Evolutionary conservation across 2,113 vertebrate species (phyloP).

Genomic region (Pterocles burchelli): DNA sequence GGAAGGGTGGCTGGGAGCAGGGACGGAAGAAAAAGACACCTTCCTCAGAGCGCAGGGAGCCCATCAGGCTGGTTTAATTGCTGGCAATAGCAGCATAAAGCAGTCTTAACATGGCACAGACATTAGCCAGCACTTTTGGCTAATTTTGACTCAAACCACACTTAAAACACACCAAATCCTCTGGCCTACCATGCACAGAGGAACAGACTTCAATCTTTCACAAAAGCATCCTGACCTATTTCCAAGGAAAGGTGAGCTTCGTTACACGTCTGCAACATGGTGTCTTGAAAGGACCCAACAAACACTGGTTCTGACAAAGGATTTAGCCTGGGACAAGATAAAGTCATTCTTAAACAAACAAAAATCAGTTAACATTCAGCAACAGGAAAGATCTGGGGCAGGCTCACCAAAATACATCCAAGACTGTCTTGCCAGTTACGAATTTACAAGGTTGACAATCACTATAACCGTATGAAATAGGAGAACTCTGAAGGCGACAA

Average conservation of each 20-base stretch:
- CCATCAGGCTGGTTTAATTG: not conserved
- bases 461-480: not conserved
- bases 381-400: not conserved
- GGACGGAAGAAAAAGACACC: not conserved
- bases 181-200: not conserved
- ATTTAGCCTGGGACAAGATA: not conserved
- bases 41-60: not conserved
- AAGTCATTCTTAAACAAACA: conserved; percentile 3
- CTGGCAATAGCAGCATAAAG: not conserved
- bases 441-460: not conserved
- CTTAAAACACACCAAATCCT: not conserved
- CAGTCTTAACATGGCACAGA: not conserved
- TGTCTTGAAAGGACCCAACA: not conserved
- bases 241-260: not conserved
- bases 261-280: rapidly evolving
- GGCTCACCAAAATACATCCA: not conserved
- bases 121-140: not conserved
- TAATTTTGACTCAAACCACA: not conserved
- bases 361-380: not conserved
- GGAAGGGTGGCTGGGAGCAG: not conserved
- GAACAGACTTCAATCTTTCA: not conserved
- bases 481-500: conserved; percentile 21
- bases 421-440: not conserved
- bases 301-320: not conserved
- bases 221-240: not conserved